phyloP scores from a whole-genome alignment of 2,113 vertebrate genomes.

The Indicator maculatus region DNA sequence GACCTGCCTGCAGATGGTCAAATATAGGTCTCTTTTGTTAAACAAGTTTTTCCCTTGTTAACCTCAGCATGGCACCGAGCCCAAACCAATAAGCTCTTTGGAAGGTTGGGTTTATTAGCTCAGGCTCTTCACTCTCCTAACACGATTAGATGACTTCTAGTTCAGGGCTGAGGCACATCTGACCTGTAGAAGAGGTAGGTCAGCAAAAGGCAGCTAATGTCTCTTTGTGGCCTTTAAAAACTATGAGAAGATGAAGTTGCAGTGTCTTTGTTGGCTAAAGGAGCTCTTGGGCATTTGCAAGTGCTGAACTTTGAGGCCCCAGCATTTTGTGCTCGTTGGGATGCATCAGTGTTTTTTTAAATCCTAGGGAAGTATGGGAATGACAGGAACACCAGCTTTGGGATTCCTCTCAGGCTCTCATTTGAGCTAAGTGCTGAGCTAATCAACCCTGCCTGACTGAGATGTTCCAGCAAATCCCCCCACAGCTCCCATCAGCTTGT shows the following conservation, averaged over 20 bases:
- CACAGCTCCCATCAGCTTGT: not conserved
- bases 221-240: conserved; percentile 7
- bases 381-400: not conserved
- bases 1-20: conserved; percentile 42
- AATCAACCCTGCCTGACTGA: not conserved
- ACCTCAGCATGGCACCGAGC: conserved; percentile 50
- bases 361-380: not conserved
- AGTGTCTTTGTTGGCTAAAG: not conserved
- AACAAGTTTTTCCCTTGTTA: conserved; percentile 62
- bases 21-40: conserved; percentile 42
- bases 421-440: not conserved
- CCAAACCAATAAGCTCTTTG: conserved; percentile 63
- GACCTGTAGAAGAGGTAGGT: conserved; percentile 29
- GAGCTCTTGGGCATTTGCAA: not conserved
- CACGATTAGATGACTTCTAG: conserved; percentile 26
- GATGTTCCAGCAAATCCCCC: not conserved
- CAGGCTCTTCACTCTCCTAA: conserved; percentile 16
- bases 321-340: not conserved
- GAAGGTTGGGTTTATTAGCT: conserved; percentile 51
- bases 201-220: not conserved
- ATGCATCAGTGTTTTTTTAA: not conserved
- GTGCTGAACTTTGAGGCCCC: not conserved
- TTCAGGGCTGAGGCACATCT: conserved; percentile 30
- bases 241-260: not conserved
- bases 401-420: not conserved